phyloP scores from a whole-genome alignment of 1,140 invertebrate genomes.

The Drosophila asahinai region DNA sequence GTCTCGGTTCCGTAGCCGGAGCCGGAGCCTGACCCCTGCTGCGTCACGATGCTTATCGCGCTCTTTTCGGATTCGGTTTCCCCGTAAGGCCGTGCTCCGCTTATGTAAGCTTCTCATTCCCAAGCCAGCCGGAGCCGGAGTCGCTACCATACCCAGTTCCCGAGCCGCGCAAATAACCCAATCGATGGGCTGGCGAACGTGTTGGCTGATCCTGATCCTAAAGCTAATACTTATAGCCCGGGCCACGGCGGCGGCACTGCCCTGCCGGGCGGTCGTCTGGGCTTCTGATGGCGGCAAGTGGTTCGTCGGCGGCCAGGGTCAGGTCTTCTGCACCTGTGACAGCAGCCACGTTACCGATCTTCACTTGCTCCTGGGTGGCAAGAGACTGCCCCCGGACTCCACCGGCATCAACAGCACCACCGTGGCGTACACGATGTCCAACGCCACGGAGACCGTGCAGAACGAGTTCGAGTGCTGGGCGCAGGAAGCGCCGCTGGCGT shows the following conservation, averaged over 20 bases:
- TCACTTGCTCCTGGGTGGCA: no score
- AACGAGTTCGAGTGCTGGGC: background rate
- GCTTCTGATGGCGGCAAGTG: background rate
- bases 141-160: no score
- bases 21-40: no score
- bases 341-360: background rate
- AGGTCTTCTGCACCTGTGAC: background rate
- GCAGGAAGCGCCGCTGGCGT: fast-evolving
- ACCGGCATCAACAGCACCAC: background rate
- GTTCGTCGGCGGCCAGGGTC: background rate
- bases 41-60: no score
- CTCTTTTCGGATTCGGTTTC: no score
- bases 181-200: constrained; percentile 1
- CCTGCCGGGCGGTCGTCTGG: no score
- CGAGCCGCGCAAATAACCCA: background rate
- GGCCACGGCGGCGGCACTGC: background rate
- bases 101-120: background rate
- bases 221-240: background rate
- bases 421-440: background rate
- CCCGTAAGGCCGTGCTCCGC: background rate
- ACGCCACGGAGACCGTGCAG: background rate
- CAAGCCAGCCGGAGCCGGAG: no score
- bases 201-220: constrained; percentile 3
- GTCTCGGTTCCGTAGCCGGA: no score
- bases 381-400: fast-evolving